Percentiles rank a stretch among this genome's conserved stretches.
These are phyloP conservation scores for Cerceris rybyensis DNA, from an alignment of 2,888 invertebrate species.

Conservation along the genomic window DNA sequence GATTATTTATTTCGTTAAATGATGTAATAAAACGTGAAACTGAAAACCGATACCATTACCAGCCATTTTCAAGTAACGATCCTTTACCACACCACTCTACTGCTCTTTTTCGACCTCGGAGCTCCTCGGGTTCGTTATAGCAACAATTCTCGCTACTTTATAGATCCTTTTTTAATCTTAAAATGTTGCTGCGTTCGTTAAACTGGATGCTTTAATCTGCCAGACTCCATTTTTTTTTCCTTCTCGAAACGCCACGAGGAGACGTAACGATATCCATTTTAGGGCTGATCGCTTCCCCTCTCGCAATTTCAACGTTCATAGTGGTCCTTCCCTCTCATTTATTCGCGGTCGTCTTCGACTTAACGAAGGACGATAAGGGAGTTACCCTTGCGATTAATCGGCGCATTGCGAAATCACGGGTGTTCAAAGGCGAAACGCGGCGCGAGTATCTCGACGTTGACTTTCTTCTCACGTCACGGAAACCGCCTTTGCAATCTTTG, in stretches of 20 bases:
- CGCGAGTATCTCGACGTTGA: background rate
- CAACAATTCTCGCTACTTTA: background rate
- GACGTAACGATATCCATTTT: too few relatives aligned
- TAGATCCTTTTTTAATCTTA: background rate
- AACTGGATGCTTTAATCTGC: background rate
- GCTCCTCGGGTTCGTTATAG: background rate
- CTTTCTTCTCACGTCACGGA: conserved; percentile 1
- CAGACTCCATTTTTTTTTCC: too few relatives aligned
- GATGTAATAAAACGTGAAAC: background rate
- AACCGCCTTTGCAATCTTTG: background rate
- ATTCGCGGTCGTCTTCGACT: too few relatives aligned
- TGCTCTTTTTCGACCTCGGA: background rate
- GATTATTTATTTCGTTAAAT: too few relatives aligned
- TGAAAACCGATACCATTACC: background rate
- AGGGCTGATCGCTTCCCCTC: too few relatives aligned
- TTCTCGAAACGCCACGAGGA: too few relatives aligned
- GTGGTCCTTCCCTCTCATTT: too few relatives aligned
- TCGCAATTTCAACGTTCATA: too few relatives aligned
- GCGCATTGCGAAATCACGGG: background rate
- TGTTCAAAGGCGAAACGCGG: conserved; percentile 1
- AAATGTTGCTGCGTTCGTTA: background rate
- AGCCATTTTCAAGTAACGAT: background rate
- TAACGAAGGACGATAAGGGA: too few relatives aligned
- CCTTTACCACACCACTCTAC: background rate
- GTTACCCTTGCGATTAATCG: conserved; percentile 9